Conservation (phyloP, 2,797 vertebrate genomes). For the Lutjanus campechanus region DNA sequence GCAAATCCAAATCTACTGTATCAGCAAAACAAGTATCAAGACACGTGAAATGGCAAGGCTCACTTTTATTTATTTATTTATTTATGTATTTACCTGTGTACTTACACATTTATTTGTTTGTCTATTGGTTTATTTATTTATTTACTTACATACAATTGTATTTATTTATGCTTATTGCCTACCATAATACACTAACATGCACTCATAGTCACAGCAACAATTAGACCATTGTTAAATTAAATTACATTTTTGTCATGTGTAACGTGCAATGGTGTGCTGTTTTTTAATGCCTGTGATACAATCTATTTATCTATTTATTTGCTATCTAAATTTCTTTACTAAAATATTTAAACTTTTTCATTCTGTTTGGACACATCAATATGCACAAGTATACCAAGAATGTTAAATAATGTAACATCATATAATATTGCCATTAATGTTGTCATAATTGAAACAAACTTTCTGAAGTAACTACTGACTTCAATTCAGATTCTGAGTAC, state of each 20-base stretch:
- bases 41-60: background rate
- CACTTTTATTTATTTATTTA: background rate
- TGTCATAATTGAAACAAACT: background rate
- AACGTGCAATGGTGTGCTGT: background rate
- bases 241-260: background rate
- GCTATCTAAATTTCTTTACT: background rate
- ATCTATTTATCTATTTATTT: background rate
- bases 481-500: background rate
- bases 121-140: no score
- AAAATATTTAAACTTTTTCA: background rate
- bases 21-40: constrained; percentile 4
- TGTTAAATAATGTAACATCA: background rate
- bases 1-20: constrained; percentile 16
- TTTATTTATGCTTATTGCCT: background rate
- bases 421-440: background rate
- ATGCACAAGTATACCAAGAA: background rate
- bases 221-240: background rate
- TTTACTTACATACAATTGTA: background rate
- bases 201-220: background rate
- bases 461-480: background rate
- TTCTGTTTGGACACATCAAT: background rate
- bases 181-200: background rate
- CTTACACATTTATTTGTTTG: no score
- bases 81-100: background rate
- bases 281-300: background rate